Conservation (phyloP, 2,888 invertebrate species). For the Machimus atricapillus region DNA sequence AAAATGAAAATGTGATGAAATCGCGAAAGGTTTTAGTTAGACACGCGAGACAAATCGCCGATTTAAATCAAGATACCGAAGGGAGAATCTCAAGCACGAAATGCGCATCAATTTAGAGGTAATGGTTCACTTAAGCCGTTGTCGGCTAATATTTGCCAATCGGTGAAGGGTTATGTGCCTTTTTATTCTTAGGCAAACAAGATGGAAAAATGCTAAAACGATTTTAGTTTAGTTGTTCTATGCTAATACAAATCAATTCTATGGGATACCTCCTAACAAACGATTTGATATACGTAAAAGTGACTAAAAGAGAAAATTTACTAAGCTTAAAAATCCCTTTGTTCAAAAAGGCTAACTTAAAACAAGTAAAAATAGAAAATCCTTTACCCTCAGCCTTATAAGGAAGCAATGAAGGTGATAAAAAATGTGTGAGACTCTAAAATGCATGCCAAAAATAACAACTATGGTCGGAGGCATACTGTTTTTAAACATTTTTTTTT, state of each 20-base stretch:
- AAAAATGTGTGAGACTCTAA: too few species aligned
- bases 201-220: background rate
- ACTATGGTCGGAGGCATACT: too few species aligned
- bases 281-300: too few species aligned
- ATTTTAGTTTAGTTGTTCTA: background rate
- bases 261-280: background rate
- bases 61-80: slow-evolving; percentile 11
- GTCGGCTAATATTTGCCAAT: background rate
- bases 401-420: too few species aligned
- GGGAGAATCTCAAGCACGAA: background rate
- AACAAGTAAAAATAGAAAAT: too few species aligned
- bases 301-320: too few species aligned
- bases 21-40: background rate
- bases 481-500: too few species aligned
- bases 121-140: background rate
- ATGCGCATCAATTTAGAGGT: background rate
- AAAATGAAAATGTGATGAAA: slow-evolving; percentile 9
- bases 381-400: too few species aligned
- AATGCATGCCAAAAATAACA: too few species aligned
- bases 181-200: background rate
- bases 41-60: background rate
- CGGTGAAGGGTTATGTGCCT: background rate
- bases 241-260: background rate
- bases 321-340: too few species aligned
- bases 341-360: too few species aligned